Percentiles rank a stretch among this genome's conserved stretches.
These are phyloP conservation scores for Dunckerocampus dactyliophorus DNA, from an alignment of 2,113 vertebrate genomes.

Conservation along the genomic window DNA sequence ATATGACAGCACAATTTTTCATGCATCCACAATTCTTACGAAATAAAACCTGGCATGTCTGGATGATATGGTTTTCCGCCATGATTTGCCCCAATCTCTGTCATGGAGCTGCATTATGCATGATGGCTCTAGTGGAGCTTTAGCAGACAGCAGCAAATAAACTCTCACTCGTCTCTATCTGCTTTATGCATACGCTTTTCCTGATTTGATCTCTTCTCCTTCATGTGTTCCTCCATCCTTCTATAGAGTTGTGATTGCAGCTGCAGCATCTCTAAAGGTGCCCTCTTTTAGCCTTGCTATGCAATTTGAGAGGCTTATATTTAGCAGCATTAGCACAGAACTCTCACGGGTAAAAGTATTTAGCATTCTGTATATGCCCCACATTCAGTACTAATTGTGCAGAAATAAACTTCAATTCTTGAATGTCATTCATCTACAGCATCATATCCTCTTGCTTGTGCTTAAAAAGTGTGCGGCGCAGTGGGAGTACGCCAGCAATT, in stretches of 20 bases:
- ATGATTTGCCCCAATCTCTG: constrained; percentile 21
- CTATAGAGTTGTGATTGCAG: neutral
- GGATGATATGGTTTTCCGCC: constrained; percentile 37
- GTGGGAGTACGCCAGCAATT: constrained; percentile 30
- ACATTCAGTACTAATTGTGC: constrained; percentile 18
- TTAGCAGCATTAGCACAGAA: constrained; percentile 28
- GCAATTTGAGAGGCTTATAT: constrained; percentile 39
- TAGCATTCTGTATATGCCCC: constrained; percentile 33
- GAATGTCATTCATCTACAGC: constrained; percentile 10
- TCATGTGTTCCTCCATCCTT: constrained; percentile 12
- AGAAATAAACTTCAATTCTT: constrained; percentile 27
- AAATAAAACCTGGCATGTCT: constrained; percentile 35
- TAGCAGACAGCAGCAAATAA: constrained; percentile 30
- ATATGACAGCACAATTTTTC: constrained; percentile 21
- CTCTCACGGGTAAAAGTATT: constrained; percentile 33
- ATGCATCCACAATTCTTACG: constrained; percentile 16
- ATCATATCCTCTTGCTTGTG: constrained; percentile 3
- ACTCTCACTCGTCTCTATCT: constrained; percentile 5
- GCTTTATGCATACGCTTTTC: neutral
- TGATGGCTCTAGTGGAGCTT: constrained; percentile 24
- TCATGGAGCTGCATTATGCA: constrained; percentile 45
- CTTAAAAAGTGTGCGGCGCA: constrained; percentile 11
- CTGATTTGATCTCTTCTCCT: neutral
- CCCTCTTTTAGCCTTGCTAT: constrained; percentile 13
- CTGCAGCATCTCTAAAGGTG: constrained; percentile 3